Evolutionary conservation across 2,888 invertebrate species (phyloP), one percentile per base, ranked within the genome.

Genomic region (Xylota segnis): DNA sequence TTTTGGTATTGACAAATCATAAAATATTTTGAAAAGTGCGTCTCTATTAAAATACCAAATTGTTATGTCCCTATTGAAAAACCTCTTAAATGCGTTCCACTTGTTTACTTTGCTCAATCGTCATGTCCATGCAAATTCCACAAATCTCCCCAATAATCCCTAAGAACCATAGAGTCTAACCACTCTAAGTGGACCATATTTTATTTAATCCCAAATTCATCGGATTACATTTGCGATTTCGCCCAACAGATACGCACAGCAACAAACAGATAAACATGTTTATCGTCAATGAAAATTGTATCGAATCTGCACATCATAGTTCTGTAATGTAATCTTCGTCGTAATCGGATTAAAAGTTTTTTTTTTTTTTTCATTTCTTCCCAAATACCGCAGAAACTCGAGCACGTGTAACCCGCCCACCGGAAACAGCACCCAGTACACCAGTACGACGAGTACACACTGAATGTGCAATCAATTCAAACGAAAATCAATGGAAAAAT

Each of bases 321-420:
- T 52, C 50, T 27, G 50, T 40, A 72, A 61, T 72, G 40, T 72
- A 72, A 72, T 72, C 61, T 61, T 18, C 34, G 12, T 14, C 16
- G 23, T 61, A 61, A 61, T 47, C 72, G 61, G 72, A 61, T 72
- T 43, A 72, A 61, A 61, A 52, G 37, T 37, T 66, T 50, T 23
- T 47, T 43, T 40, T 68, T 66, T 45, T 50, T n/a, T n/a, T n/a
- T n/a, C n/a, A n/a, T n/a, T n/a, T n/a, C n/a, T 14, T 12, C 6
- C 34, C 6, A 34, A 12, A 71, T 47, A 10, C n/a, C 4, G 0
- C 16, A 7, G 14, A n/a, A 54, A 54, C 6, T 9, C 27, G 10
- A 9, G 10, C 54, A 68, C 27, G 68, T 68, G 68, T 29, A 43
- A 12, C 23, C 9, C 27, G 6, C 66, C 10, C 27, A 2, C 16